Evolutionary conservation across 2,888 invertebrate genomes (phyloP).

Genomic region (Seira musarum): DNA sequence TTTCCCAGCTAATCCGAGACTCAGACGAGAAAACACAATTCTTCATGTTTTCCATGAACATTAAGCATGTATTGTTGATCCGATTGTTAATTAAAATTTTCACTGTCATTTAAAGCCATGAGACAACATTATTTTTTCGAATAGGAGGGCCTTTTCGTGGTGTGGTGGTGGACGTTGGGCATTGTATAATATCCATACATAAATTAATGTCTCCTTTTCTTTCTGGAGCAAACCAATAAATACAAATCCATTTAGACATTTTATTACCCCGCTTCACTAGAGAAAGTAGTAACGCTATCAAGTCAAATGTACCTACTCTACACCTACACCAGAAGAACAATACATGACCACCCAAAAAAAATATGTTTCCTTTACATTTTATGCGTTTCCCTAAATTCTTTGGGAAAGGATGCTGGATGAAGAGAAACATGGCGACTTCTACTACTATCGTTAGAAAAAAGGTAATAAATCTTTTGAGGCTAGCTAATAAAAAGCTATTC

Average conservation of each 20-base stretch:
- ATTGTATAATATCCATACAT: conserved; percentile 10
- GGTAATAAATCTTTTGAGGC: conserved; percentile 51
- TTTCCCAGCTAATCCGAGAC: background rate
- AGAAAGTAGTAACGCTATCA: background rate
- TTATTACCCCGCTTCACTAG: conserved; percentile 35
- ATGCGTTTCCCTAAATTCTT: background rate
- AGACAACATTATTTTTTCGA: background rate
- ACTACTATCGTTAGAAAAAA: conserved; percentile 51
- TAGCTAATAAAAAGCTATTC: conserved; percentile 36
- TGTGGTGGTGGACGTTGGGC: too few relatives aligned
- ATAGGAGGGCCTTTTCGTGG: too few relatives aligned
- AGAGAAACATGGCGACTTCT: conserved; percentile 14
- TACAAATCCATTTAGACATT: conserved; percentile 61
- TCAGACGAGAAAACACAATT: background rate
- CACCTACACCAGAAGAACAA: background rate
- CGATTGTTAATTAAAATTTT: background rate
- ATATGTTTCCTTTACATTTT: background rate
- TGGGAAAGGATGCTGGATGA: background rate
- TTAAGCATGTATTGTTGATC: background rate
- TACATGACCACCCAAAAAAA: background rate
- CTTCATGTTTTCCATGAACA: background rate
- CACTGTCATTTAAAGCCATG: background rate
- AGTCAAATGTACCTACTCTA: too few relatives aligned
- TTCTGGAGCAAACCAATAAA: conserved; percentile 49
- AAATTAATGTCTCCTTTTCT: conserved; percentile 57